A percentile compares a stretch with the other conserved stretches of the same genome.
These are phyloP conservation scores for Crypturellus tataupa DNA, from an alignment of 2,797 vertebrate genomes.

Conservation along the genomic window DNA sequence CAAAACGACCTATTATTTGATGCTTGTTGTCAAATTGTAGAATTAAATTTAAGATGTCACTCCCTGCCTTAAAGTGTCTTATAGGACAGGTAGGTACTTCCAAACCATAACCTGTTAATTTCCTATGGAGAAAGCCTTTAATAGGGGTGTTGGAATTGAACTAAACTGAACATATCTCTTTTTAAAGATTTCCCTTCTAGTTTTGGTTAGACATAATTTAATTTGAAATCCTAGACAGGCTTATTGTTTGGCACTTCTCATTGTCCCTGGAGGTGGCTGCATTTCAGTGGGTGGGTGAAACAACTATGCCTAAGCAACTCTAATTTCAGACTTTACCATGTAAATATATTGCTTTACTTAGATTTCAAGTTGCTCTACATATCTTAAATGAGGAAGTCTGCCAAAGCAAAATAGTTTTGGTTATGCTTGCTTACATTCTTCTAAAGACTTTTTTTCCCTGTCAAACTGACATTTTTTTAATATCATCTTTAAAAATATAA, in stretches of 20 bases:
- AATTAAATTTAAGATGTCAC: neutral
- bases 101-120: neutral
- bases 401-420: constrained; percentile 13
- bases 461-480: constrained; percentile 30
- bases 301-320: constrained; percentile 31
- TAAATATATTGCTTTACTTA: constrained; percentile 60
- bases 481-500: constrained; percentile 56
- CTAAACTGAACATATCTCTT: neutral
- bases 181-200: neutral
- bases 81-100: neutral
- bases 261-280: neutral
- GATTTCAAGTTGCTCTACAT: constrained; percentile 46
- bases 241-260: constrained; percentile 11
- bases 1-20: neutral
- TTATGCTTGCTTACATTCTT: constrained; percentile 36
- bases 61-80: neutral
- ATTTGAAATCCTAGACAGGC: constrained; percentile 8
- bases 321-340: constrained; percentile 17
- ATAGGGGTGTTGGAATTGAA: neutral
- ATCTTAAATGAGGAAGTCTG: constrained; percentile 29
- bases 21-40: neutral
- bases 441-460: constrained; percentile 24
- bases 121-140: neutral
- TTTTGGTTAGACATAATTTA: neutral
- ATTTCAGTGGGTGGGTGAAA: constrained; percentile 43